Percentiles rank a stretch among this genome's conserved stretches.
Evolutionary conservation across 2,888 invertebrate species (phyloP).

Genomic region (Amorpha juglandis): DNA sequence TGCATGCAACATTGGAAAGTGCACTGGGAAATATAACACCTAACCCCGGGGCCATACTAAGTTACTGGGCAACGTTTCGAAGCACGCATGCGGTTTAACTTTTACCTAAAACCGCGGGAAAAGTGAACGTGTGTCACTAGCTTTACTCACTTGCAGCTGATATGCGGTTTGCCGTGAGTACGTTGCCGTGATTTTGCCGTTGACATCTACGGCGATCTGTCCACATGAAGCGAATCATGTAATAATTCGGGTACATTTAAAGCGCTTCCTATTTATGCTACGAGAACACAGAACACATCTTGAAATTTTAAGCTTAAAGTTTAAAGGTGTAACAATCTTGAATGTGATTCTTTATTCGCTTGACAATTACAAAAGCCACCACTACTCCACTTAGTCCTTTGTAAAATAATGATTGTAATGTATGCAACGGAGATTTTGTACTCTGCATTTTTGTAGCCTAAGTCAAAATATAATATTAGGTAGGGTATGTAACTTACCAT

Average conservation of each 20-base stretch:
- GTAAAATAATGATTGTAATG: no score
- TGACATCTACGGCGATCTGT: background rate
- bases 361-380: no score
- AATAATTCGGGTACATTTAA: background rate
- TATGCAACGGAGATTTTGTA: no score
- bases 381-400: no score
- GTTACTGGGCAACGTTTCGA: slow-evolving; percentile 50
- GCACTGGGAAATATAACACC: slow-evolving; percentile 36
- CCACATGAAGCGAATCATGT: background rate
- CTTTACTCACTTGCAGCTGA: slow-evolving; percentile 64
- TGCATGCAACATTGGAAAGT: slow-evolving; percentile 33
- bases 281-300: no score
- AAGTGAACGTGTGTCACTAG: slow-evolving; percentile 62
- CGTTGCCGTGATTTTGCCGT: background rate
- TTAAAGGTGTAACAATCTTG: no score
- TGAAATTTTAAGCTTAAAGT: no score
- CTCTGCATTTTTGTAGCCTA: no score
- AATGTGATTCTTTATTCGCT: no score
- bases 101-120: slow-evolving; percentile 61
- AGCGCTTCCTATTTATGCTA: no score
- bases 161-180: slow-evolving; percentile 56
- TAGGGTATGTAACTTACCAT: no score
- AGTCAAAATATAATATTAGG: no score
- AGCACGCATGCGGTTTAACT: slow-evolving; percentile 58
- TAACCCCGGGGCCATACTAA: slow-evolving; percentile 43